Conservation (phyloP, 1,140 invertebrate genomes). For the Aporrectodea caliginosa region DNA sequence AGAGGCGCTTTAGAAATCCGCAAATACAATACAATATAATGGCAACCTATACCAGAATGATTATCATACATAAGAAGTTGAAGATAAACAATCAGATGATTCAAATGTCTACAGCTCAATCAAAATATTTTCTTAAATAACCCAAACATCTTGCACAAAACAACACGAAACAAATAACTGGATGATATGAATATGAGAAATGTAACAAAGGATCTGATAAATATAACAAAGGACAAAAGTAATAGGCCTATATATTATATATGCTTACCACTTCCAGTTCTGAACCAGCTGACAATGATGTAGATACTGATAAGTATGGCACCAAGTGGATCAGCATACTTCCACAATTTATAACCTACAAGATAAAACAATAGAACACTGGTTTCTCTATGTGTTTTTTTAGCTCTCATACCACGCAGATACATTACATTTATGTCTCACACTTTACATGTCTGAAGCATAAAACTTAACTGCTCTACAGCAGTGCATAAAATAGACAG, state of each 20-base stretch:
- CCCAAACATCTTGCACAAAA: neutral
- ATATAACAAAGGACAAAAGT: neutral
- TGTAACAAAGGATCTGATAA: neutral
- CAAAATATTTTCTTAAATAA: no score
- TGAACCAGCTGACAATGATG: conserved; percentile 53
- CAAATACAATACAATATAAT: no score
- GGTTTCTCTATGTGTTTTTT: no score
- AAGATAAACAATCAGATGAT: neutral
- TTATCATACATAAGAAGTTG: no score
- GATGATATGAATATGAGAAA: neutral
- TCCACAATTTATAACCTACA: conserved; percentile 35
- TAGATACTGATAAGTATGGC: conserved; percentile 57
- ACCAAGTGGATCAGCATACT: conserved; percentile 57
- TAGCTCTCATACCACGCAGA: no score
- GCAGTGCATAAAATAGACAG: no score
- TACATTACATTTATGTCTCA: no score
- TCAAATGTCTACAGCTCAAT: neutral
- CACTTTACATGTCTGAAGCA: no score
- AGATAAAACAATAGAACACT: neutral
- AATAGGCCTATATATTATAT: neutral
- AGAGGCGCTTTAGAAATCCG: no score
- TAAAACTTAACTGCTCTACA: no score
- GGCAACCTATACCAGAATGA: no score
- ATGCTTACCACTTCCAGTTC: conserved; percentile 47
- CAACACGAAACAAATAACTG: neutral